phyloP scores from a whole-genome alignment of 2,797 vertebrate species.

The Lemur catta region DNA sequence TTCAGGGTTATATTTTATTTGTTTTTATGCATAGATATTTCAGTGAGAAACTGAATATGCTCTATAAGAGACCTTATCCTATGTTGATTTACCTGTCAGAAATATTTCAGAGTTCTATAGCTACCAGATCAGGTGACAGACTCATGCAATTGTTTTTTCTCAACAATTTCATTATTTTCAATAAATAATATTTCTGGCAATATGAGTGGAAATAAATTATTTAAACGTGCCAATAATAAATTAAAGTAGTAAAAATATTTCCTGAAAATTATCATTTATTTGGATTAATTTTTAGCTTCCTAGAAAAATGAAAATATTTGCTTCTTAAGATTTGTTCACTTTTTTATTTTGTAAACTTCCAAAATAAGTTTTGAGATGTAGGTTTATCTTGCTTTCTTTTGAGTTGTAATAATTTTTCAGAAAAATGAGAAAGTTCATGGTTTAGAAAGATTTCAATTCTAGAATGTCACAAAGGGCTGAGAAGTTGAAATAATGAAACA shows the following conservation, averaged over 20 bases:
- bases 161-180: not conserved
- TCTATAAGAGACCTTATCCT: not conserved
- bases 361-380: not conserved
- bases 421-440: not conserved
- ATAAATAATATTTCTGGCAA: not conserved
- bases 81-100: not conserved
- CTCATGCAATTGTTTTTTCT: not conserved
- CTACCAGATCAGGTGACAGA: not conserved
- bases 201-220: not conserved
- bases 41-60: not conserved
- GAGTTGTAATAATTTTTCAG: not conserved
- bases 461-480: not conserved
- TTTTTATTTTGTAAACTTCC: not conserved
- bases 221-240: not conserved
- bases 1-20: not conserved
- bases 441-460: not conserved
- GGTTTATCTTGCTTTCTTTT: not conserved
- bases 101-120: not conserved
- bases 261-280: not conserved
- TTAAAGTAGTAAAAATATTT: not conserved
- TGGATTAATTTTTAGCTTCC: not conserved
- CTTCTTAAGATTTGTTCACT: not conserved
- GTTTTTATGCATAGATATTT: not conserved
- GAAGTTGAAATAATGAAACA: not conserved
- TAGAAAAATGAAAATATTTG: not conserved